A percentile compares a stretch with the other conserved stretches of the same genome.
phyloP scores from a whole-genome alignment of 2,797 vertebrate genomes.

The Loris lydekkerianus region DNA sequence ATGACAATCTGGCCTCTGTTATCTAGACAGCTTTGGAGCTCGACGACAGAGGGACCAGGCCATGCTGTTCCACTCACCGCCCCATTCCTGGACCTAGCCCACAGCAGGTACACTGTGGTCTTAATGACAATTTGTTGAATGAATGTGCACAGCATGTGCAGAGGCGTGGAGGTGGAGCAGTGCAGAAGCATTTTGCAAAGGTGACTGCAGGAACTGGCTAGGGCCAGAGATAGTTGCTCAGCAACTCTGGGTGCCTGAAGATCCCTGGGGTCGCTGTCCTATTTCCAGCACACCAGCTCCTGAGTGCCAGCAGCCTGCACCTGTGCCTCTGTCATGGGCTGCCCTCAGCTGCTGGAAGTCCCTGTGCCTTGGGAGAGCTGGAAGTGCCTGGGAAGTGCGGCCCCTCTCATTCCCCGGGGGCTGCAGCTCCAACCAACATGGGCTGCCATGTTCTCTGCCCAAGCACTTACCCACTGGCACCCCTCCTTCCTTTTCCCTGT shows the following conservation, averaged over 20 bases:
- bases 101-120: rapidly evolving
- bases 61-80: too few relatives aligned
- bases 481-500: neutral
- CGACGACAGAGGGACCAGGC: neutral
- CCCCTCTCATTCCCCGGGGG: neutral
- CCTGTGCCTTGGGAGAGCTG: neutral
- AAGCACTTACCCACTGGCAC: neutral
- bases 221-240: neutral
- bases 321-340: neutral
- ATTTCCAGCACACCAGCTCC: neutral
- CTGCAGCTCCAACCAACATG: too few relatives aligned
- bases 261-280: neutral
- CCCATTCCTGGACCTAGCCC: neutral
- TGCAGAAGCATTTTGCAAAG: neutral
- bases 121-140: rapidly evolving
- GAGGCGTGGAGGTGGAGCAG: rapidly evolving
- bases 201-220: neutral
- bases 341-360: neutral
- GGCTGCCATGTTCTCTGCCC: neutral
- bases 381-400: neutral
- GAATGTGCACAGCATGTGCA: rapidly evolving
- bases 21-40: neutral
- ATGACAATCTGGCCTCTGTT: neutral
- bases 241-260: neutral
- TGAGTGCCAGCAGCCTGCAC: neutral